Evolutionary conservation across 1,140 invertebrate genomes (phyloP), one percentile per base, ranked within the genome.

Genomic region (Aphis gossypii): DNA sequence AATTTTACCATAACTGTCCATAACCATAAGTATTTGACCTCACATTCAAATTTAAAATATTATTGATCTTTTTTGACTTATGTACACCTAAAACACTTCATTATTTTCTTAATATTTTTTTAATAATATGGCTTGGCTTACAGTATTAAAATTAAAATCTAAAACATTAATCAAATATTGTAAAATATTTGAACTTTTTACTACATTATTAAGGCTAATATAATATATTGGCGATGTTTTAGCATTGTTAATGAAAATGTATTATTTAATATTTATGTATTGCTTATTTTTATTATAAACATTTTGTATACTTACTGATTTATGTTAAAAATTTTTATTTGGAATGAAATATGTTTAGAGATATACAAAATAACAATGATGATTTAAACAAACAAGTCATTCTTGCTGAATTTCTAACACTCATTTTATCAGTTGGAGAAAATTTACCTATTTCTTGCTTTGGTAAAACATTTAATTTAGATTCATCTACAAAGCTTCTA

Each of bases 331-430:
- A 35, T 14, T 41, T 41, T 41, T 2, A 41, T 41, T 38, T 3
- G 21, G 23, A 83, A 9, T 5, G 21, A 48, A 87, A 18, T 92
- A 56, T 93, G 21, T 93, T 84, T 83, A 93, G 92, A 93, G 92
- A 93, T 23, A 20, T 93, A 5, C 92, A 93, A 93, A 93, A 83
- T 44, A 35, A 93, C 35, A 54, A 51, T 41, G 92, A 86, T 44
- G 76, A 93, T n/a, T 30, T 54, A 21, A 18, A 44, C 23, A 93
- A 93, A 20, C 76, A 93, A 84, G 56, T 93, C 11, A 41, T 93
- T 82, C 46, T 93, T 44, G 82, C 92, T 84, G 92, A 93, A 84
- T 93, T 93, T 93, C 48, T 93, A 30, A 86, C 92, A 20, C 82
- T 93, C 20, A 56, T 93, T 41, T 86, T 93, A 93, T 93, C 92